phyloP scores from a whole-genome alignment of 92 coral and sea anemone genomes.

The Diadumene lineata region DNA sequence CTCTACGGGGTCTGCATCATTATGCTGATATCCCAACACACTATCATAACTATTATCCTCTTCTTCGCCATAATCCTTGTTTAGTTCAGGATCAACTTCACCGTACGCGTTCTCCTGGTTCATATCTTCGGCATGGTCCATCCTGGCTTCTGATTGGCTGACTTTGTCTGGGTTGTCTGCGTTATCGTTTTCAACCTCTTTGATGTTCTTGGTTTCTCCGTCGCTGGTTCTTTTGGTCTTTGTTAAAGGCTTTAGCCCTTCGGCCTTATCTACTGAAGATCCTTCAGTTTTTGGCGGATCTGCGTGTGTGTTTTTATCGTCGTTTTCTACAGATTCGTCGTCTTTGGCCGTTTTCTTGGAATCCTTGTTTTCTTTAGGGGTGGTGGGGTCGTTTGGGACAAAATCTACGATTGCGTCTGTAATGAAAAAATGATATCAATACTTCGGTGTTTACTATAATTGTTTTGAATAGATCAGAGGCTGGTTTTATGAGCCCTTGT shows the following conservation, averaged over 20 bases:
- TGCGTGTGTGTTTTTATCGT: constrained; percentile 13
- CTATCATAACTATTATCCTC: constrained; percentile 8
- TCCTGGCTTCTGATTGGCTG: constrained; percentile 1
- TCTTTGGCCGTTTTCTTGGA: too few relatives aligned
- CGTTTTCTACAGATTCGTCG: constrained; percentile 5
- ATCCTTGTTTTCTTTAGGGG: background rate
- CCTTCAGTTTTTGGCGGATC: background rate
- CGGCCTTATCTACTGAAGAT: background rate
- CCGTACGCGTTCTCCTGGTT: background rate
- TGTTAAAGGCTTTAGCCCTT: constrained; percentile 2
- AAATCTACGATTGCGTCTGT: constrained; percentile 16
- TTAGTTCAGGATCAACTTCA: constrained; percentile 1
- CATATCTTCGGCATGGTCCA: constrained; percentile 4
- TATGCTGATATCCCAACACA: background rate
- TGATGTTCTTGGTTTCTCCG: background rate
- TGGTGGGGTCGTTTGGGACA: constrained; percentile 8
- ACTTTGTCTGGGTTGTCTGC: background rate
- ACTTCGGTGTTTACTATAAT: background rate
- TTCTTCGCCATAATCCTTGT: constrained; percentile 6
- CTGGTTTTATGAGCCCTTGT: too few relatives aligned
- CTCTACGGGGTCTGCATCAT: background rate
- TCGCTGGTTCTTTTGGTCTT: background rate
- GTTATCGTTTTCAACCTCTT: background rate
- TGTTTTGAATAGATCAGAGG: background rate
- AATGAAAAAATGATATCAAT: background rate